Percentiles rank a stretch among this genome's conserved stretches.
These are phyloP conservation scores for Benthosema pterotum DNA, from an alignment of 2,797 vertebrate species.

Conservation along the genomic window DNA sequence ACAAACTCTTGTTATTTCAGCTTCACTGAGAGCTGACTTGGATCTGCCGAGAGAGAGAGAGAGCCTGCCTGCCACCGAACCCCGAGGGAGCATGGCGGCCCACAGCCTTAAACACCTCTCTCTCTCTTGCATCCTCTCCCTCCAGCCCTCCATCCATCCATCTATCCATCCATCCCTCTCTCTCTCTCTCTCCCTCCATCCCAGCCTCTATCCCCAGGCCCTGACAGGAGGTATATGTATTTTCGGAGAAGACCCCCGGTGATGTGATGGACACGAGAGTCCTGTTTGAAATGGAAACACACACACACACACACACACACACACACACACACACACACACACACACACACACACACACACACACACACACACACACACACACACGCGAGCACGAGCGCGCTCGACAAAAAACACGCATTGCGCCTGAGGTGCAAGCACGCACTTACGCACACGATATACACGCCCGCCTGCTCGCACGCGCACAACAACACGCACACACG, in stretches of 20 bases:
- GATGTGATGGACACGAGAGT: slow-evolving; percentile 76
- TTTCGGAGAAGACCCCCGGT: slow-evolving; percentile 78
- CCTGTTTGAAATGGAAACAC: slow-evolving; percentile 83
- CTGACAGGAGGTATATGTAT: slow-evolving; percentile 79
- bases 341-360: slow-evolving; percentile 63
- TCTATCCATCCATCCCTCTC: slow-evolving; percentile 48
- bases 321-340: too few species aligned
- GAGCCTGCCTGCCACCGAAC: slow-evolving; percentile 56
- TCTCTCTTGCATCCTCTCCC: slow-evolving; percentile 41
- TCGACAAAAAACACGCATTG: too few species aligned
- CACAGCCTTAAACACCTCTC: slow-evolving; percentile 69
- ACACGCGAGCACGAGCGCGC: too few species aligned
- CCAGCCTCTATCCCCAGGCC: slow-evolving; percentile 23
- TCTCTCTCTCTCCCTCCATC: slow-evolving; percentile 3
- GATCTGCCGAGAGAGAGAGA: slow-evolving; percentile 68
- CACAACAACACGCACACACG: slow-evolving; percentile 31
- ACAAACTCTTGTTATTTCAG: slow-evolving; percentile 70
- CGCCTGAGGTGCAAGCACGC: not conserved
- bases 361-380: slow-evolving; percentile 48
- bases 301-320: slow-evolving; percentile 14
- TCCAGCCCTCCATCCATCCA: slow-evolving; percentile 32
- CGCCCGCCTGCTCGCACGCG: too few species aligned
- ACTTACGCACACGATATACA: not conserved
- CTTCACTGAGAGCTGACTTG: slow-evolving; percentile 65
- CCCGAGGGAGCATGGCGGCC: slow-evolving; percentile 58